phyloP scores from a whole-genome alignment of 2,113 vertebrate genomes.

The Onychorhynchus coronatus region DNA sequence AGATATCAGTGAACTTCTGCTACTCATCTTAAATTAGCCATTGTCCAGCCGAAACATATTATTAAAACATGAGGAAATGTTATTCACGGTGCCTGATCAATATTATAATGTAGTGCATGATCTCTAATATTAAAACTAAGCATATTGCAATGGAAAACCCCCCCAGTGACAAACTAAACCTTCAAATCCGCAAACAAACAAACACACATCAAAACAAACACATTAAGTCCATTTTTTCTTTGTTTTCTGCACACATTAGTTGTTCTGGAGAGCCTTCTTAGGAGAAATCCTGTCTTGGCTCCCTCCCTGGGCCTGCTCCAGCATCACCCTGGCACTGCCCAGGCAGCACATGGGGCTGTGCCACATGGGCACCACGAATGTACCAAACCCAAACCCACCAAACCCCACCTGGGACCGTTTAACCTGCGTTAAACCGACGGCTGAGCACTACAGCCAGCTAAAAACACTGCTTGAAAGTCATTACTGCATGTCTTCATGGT shows the following conservation, averaged over 20 bases:
- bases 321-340: neutral
- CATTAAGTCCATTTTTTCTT: neutral
- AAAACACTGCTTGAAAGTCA: neutral
- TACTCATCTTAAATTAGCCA: constrained; percentile 17
- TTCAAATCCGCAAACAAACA: neutral
- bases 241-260: neutral
- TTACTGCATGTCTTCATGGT: neutral
- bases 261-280: neutral
- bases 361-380: neutral
- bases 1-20: neutral
- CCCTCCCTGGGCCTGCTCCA: neutral
- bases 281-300: neutral
- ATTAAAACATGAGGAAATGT: constrained; percentile 43
- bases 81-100: constrained; percentile 20
- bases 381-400: neutral
- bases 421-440: neutral
- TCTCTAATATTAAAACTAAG: neutral
- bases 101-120: neutral
- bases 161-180: neutral
- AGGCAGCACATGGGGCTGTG: neutral
- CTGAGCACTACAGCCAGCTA: neutral
- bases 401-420: neutral
- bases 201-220: neutral
- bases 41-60: constrained; percentile 24
- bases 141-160: neutral